Evolutionary conservation across 23 tunicate genomes (phyloP).

Genomic region (Ciona savignyi): DNA sequence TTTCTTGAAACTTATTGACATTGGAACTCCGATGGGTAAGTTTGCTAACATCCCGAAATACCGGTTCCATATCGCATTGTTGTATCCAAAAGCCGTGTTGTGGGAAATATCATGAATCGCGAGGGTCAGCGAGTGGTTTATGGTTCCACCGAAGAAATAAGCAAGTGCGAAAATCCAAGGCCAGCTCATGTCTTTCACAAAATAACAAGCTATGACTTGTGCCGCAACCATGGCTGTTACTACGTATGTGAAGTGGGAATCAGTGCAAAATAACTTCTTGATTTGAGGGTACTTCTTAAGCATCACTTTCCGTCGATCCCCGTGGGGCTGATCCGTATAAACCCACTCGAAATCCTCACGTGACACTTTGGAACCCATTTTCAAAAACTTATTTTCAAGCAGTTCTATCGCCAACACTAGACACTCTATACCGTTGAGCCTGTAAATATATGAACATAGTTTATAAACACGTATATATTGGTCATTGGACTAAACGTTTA

Average conservation of each 20-base stretch:
- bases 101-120: conserved; percentile 95
- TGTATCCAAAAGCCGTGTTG: conserved; percentile 89
- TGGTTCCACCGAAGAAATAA: conserved; percentile 88
- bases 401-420: not conserved
- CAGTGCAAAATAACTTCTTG: conserved; percentile 65
- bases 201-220: conserved; percentile 75
- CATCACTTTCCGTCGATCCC: conserved; percentile 82
- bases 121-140: conserved; percentile 89
- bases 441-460: not conserved
- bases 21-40: conserved; percentile 87
- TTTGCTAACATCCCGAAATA: conserved; percentile 97
- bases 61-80: conserved; percentile 69
- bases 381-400: not conserved
- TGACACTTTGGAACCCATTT: conserved; percentile 74
- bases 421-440: not conserved
- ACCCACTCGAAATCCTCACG: conserved; percentile 92
- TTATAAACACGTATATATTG: not conserved
- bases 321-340: conserved; percentile 93
- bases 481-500: too few species aligned
- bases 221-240: conserved; percentile 88
- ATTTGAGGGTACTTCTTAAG: conserved; percentile 86
- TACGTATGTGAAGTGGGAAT: conserved; percentile 62
- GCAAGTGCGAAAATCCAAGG: conserved; percentile 54
- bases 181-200: conserved; percentile 85
- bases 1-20: conserved; percentile 91